Conservation (phyloP, 2,888 invertebrate genomes). For the Noctua pronuba region DNA sequence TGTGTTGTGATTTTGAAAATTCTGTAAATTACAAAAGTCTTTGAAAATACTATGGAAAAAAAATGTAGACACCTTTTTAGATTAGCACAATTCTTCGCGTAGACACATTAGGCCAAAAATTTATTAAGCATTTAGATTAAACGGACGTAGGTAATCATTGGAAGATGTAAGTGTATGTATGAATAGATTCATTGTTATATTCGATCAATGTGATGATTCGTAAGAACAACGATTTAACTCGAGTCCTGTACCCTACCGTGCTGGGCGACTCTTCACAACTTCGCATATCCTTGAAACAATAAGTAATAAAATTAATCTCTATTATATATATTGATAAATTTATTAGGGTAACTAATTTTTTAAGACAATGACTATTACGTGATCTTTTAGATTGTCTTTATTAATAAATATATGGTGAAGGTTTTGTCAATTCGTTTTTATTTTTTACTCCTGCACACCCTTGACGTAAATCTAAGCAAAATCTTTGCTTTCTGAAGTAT, state of each 20-base stretch:
- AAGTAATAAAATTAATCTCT: constrained; percentile 89
- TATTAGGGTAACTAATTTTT: constrained; percentile 91
- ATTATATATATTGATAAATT: constrained; percentile 90
- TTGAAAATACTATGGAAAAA: constrained; percentile 83
- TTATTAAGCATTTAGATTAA: constrained; percentile 88
- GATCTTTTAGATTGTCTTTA: constrained; percentile 91
- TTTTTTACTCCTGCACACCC: constrained; percentile 68
- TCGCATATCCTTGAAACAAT: constrained; percentile 91
- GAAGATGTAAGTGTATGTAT: constrained; percentile 85
- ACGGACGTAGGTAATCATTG: constrained; percentile 84
- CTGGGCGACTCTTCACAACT: constrained; percentile 87
- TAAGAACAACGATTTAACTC: constrained; percentile 88
- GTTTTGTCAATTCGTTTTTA: constrained; percentile 88
- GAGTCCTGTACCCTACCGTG: constrained; percentile 77
- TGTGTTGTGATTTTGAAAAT: constrained; percentile 91
- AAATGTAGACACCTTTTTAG: constrained; percentile 89
- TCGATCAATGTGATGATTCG: constrained; percentile 88
- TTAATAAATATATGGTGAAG: constrained; percentile 91
- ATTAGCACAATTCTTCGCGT: constrained; percentile 90
- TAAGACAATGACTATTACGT: constrained; percentile 90
- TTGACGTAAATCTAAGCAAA: not conserved
- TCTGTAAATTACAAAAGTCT: constrained; percentile 90
- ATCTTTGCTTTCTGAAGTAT: not conserved
- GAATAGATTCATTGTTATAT: constrained; percentile 87
- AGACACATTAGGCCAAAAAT: constrained; percentile 87